A percentile compares a stretch with the other conserved stretches of the same genome.
Evolutionary conservation across 2,888 invertebrate genomes (phyloP).

Genomic region (Hypercompe scribonia): DNA sequence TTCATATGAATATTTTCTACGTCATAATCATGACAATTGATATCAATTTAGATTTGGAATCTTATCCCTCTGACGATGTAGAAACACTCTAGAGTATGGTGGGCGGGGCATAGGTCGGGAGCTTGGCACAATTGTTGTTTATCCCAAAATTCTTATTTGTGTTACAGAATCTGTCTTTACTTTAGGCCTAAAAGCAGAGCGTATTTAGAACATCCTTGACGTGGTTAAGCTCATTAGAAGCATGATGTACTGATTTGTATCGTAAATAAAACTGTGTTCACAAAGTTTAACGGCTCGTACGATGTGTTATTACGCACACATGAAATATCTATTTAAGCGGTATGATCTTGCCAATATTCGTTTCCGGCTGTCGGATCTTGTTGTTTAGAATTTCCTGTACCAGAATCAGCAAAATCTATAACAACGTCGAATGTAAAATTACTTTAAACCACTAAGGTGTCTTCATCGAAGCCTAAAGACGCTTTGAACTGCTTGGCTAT

Average conservation of each 20-base stretch:
- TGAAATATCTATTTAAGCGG: slow-evolving; percentile 8
- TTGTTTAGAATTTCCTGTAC: slow-evolving; percentile 6
- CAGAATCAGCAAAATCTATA: neutral
- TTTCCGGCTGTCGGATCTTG: slow-evolving; percentile 17
- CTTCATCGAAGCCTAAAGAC: neutral
- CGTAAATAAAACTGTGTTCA: slow-evolving; percentile 16
- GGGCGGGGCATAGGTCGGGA: slow-evolving; percentile 68
- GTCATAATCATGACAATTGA: slow-evolving; percentile 1
- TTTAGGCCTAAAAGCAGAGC: slow-evolving; percentile 38
- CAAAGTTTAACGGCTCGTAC: slow-evolving; percentile 7
- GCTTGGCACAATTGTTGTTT: slow-evolving; percentile 70
- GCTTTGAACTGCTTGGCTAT: neutral
- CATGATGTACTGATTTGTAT: slow-evolving; percentile 15
- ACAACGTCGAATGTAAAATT: neutral
- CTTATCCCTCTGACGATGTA: slow-evolving; percentile 27
- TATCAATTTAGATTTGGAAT: slow-evolving; percentile 25
- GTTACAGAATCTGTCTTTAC: slow-evolving; percentile 38
- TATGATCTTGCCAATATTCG: slow-evolving; percentile 22
- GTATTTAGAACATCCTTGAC: slow-evolving; percentile 20
- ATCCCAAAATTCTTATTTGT: slow-evolving; percentile 48
- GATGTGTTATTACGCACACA: slow-evolving; percentile 1
- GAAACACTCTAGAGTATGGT: slow-evolving; percentile 49
- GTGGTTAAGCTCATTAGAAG: slow-evolving; percentile 21
- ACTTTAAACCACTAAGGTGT: neutral
- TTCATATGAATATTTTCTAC: neutral